Base-by-base conservation (phyloP, 2,888 invertebrate species). In the Synergus laeviventris region DNA sequence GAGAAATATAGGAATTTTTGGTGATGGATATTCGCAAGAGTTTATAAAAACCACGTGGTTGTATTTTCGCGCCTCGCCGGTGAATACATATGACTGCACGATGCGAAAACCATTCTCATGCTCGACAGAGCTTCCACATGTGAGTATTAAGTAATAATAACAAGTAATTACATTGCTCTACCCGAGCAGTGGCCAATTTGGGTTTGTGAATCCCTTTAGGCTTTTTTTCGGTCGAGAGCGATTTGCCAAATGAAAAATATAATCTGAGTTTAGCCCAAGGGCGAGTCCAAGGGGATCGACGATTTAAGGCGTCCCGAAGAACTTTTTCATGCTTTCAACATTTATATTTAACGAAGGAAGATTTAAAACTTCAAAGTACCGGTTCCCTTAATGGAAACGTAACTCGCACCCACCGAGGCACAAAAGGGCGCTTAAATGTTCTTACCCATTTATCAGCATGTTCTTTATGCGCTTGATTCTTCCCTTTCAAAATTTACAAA, bases 351-450 rank as follows among this genome's bases (percentile, higher is more conserved):
- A 49, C 31, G 31, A 36, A 49, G 24, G 1, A 14, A 70, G 70
- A 70, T 70, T 70, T 70, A 70, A 70, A 70, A 70, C 45, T 31
- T 70, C 24, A 9, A 70, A 49, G 49, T 70, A 70, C 70, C 70
- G 70, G 70, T 70, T 70, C 70, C 70, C n/a, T 49, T 70, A 70
- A 70, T 70, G 70, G 70, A 70, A 70, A 45, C 45, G 70, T 70
- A 70, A 70, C 45, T 70, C 18, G 61, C 61, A 61, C 36, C 38
- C 16, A n/a, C 11, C 24, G 45, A 45, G 14, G n/a, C 70, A 49
- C 24, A 70, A 70, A 70, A 24, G 24, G n/a, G 9, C 16, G 24
- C 16, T 66, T 45, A 70, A 70, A 45, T 66, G 24, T 45, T 42
- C 42, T 42, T 66, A 42, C 9, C 42, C 42, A 45, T 31, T 49